Evolutionary conservation across 2,888 invertebrate genomes (phyloP).

Genomic region (Agonopterix alstromeriana): DNA sequence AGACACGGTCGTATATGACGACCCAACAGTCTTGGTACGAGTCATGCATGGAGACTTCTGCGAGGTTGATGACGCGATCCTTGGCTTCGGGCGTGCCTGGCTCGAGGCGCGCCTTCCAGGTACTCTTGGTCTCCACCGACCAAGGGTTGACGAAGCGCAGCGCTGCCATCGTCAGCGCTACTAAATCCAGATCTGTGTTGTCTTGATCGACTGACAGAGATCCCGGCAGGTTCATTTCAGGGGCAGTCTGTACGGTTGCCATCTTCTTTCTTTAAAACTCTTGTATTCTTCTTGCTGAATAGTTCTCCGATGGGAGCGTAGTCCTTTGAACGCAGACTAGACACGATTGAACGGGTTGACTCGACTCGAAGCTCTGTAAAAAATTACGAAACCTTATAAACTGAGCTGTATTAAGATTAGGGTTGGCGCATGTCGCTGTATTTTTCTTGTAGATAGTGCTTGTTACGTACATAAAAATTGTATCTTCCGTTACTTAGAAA

Average conservation of each 20-base stretch:
- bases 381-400: conserved; percentile 55
- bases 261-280: conserved; percentile 24
- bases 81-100: conserved; percentile 52
- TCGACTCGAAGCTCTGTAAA: conserved; percentile 42
- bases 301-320: conserved; percentile 18
- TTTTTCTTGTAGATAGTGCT: conserved; percentile 6
- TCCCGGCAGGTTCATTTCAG: conserved; percentile 47
- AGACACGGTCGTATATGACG: conserved; percentile 90
- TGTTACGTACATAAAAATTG: too few relatives aligned
- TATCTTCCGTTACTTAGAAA: too few relatives aligned
- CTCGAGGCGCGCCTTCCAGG: conserved; percentile 37
- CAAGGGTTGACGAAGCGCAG: conserved; percentile 64
- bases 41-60: conserved; percentile 87
- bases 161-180: conserved; percentile 69
- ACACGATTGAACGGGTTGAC: conserved; percentile 32
- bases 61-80: conserved; percentile 78
- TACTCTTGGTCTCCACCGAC: conserved; percentile 39
- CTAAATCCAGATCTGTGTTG: conserved; percentile 47
- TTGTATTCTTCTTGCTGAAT: conserved; percentile 2
- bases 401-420: conserved; percentile 21
- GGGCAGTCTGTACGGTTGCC: conserved; percentile 57
- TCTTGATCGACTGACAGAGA: conserved; percentile 47
- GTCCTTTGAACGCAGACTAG: conserved; percentile 23
- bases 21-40: conserved; percentile 87
- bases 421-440: conserved; percentile 13